phyloP scores from a whole-genome alignment of 2,888 invertebrate species.

The Cynaeus angustus region DNA sequence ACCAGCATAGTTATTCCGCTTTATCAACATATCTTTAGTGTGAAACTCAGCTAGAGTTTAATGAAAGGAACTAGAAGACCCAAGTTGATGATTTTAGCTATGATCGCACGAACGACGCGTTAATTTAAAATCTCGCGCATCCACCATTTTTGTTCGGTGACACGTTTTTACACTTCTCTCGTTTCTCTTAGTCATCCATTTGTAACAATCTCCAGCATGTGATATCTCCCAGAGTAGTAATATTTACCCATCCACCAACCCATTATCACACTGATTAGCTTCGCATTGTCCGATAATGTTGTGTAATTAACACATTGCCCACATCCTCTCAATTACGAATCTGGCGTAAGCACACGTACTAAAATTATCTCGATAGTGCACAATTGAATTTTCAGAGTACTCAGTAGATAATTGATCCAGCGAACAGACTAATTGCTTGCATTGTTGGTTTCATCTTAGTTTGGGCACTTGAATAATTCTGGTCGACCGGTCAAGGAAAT shows the following conservation, averaged over 20 bases:
- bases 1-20: background rate
- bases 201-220: no score
- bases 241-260: constrained; percentile 1
- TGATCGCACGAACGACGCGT: no score
- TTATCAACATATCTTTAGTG: constrained; percentile 7
- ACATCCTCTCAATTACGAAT: constrained; percentile 17
- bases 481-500: constrained; percentile 29
- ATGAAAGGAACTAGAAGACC: no score
- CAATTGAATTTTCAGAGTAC: constrained; percentile 25
- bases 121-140: no score
- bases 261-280: constrained; percentile 22
- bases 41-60: background rate
- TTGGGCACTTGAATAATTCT: constrained; percentile 22
- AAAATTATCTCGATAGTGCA: constrained; percentile 11
- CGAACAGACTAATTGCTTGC: constrained; percentile 21
- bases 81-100: no score
- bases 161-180: no score
- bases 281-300: constrained; percentile 21
- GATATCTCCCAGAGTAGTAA: background rate
- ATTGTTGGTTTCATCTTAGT: constrained; percentile 7
- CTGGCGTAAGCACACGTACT: constrained; percentile 20
- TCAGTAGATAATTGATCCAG: constrained; percentile 17
- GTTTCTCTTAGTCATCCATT: no score
- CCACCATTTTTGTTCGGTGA: background rate
- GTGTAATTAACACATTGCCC: constrained; percentile 29